phyloP scores from a whole-genome alignment of 1,140 invertebrate species.

The Dicyema japonicum region DNA sequence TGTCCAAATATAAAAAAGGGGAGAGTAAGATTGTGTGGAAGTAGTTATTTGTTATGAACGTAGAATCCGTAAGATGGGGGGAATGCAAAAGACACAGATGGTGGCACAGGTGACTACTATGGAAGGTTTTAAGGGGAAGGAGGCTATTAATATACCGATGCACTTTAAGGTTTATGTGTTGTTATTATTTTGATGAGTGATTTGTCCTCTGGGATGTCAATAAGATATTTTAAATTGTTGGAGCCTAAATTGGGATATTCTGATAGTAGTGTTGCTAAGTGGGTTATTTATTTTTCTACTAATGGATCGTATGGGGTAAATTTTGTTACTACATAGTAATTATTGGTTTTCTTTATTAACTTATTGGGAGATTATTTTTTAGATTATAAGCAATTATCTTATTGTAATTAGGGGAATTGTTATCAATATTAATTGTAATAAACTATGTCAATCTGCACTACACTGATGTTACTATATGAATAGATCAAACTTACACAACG shows the following conservation, averaged over 20 bases:
- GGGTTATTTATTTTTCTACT: too few relatives aligned
- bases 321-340: too few relatives aligned
- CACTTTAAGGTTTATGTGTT: conserved; percentile 58
- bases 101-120: conserved; percentile 82
- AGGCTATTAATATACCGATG: conserved; percentile 97
- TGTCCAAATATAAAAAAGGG: conserved; percentile 95
- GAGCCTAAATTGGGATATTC: conserved; percentile 98
- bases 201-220: conserved; percentile 58
- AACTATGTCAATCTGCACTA: too few relatives aligned
- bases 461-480: too few relatives aligned
- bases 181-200: conserved; percentile 1
- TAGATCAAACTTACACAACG: too few relatives aligned
- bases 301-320: too few relatives aligned
- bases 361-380: too few relatives aligned
- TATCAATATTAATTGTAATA: too few relatives aligned
- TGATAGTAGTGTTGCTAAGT: conserved; percentile 98
- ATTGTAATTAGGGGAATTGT: too few relatives aligned
- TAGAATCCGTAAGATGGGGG: conserved; percentile 92
- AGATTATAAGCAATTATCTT: too few relatives aligned
- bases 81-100: conserved; percentile 96
- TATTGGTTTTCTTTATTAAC: too few relatives aligned
- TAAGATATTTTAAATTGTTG: conserved; percentile 93
- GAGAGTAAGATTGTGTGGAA: conserved; percentile 99
- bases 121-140: conserved; percentile 79
- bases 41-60: conserved; percentile 24